Conservation (phyloP, 2,797 vertebrate species). For the Liparis tanakae region DNA sequence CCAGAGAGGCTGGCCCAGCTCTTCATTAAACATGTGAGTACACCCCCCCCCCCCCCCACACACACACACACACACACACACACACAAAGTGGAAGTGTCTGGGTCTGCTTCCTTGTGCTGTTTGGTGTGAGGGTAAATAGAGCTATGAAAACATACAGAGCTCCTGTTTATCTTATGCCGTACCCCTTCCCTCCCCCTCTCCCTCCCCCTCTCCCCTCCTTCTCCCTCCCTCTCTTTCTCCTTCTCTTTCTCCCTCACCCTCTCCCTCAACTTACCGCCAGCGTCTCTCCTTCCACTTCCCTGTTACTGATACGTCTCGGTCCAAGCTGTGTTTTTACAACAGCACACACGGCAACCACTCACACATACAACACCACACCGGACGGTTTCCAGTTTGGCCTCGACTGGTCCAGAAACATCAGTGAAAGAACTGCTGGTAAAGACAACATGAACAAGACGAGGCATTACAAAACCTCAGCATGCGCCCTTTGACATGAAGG, state of each 20-base stretch:
- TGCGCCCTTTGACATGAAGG: constrained; percentile 59
- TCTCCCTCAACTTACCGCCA: constrained; percentile 32
- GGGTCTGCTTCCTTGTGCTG: constrained; percentile 54
- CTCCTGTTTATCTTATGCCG: constrained; percentile 57
- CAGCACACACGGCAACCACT: constrained; percentile 33
- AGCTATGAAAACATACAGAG: constrained; percentile 53
- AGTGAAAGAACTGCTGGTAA: constrained; percentile 69
- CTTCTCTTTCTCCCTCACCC: constrained; percentile 27
- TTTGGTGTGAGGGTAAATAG: constrained; percentile 58
- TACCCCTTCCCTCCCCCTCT: constrained; percentile 32
- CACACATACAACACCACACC: constrained; percentile 43
- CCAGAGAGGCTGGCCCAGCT: constrained; percentile 96
- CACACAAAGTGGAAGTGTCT: constrained; percentile 40
- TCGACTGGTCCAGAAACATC: constrained; percentile 67
- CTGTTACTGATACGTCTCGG: constrained; percentile 68
- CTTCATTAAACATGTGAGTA: constrained; percentile 98
- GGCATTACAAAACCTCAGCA: constrained; percentile 64
- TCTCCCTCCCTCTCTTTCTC: no score
- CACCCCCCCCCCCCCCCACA: constrained; percentile 19
- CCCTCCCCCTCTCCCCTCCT: no score
- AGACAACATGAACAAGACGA: constrained; percentile 60
- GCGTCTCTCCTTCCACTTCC: constrained; percentile 60
- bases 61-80: constrained; percentile 17
- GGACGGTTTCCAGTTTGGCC: constrained; percentile 52
- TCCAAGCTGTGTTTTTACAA: constrained; percentile 56